These are phyloP conservation scores for Lutra lutra DNA, from an alignment of 2,797 vertebrate species.

Conservation along the genomic window DNA sequence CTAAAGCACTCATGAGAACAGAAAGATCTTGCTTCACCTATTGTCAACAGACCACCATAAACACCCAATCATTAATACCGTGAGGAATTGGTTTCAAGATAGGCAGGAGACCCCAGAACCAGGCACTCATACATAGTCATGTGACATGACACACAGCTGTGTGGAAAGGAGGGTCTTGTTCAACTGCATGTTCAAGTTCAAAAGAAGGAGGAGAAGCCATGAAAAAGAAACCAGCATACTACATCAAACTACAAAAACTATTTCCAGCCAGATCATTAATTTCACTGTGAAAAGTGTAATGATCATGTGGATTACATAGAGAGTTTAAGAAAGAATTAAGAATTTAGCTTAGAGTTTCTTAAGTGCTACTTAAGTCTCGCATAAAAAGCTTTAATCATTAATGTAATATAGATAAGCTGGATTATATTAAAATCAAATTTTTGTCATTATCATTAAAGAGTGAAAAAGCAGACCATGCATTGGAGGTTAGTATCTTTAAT, in stretches of 20 bases:
- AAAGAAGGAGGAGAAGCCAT: background rate
- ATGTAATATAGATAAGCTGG: background rate
- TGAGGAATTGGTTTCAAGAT: background rate
- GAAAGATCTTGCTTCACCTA: background rate
- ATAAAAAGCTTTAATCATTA: background rate
- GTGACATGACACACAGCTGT: no score
- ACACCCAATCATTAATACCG: background rate
- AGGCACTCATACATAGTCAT: accelerated
- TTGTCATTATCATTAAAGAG: background rate
- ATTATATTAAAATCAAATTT: background rate
- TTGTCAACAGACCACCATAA: background rate
- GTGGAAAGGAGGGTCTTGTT: background rate
- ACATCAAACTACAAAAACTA: background rate
- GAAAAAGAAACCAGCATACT: background rate
- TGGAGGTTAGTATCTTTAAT: background rate
- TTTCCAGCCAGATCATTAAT: background rate
- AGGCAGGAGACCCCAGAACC: background rate
- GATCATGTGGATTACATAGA: background rate
- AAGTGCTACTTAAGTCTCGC: background rate
- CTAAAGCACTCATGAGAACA: background rate
- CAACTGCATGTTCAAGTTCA: background rate
- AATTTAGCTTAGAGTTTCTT: background rate
- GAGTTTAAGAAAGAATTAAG: background rate
- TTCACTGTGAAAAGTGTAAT: background rate
- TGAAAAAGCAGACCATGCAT: background rate